A percentile compares a stretch with the other conserved stretches of the same genome.
Conservation (phyloP, 2,113 vertebrate species). For the Vulpes ferrilata region DNA sequence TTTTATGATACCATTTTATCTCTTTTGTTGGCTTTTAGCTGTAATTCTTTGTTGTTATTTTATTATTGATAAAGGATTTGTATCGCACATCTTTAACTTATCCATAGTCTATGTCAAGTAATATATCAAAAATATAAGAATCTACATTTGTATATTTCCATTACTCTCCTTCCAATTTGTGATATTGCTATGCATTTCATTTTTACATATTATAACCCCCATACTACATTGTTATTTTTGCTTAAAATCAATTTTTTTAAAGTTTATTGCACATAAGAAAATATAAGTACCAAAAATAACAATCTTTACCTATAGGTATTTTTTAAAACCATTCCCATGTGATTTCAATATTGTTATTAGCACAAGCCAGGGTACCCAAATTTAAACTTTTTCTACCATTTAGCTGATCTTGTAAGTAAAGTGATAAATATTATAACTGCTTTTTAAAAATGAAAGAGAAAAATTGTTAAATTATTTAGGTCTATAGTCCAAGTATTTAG, state of each 20-base stretch:
- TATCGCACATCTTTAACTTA: background rate
- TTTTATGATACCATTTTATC: background rate
- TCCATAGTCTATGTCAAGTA: background rate
- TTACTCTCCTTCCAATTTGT: background rate
- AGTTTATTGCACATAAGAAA: background rate
- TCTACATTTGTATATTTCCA: background rate
- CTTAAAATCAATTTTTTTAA: background rate
- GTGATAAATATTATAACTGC: background rate
- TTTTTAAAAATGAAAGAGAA: background rate
- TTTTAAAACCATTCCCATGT: background rate
- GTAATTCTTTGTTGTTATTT: background rate
- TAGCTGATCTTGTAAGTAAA: conserved; percentile 15
- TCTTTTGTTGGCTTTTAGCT: conserved; percentile 5
- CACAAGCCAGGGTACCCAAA: background rate
- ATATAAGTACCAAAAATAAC: background rate
- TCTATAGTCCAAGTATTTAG: background rate
- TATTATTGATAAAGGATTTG: background rate
- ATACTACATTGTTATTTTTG: background rate
- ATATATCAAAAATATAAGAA: background rate
- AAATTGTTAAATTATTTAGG: conserved; percentile 1
- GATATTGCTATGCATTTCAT: background rate
- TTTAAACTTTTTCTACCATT: background rate
- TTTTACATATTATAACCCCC: background rate
- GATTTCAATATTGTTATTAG: background rate
- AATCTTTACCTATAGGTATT: background rate